Evolutionary conservation across 1,140 invertebrate species (phyloP).

Genomic region (Lepeophtheirus salmonis): DNA sequence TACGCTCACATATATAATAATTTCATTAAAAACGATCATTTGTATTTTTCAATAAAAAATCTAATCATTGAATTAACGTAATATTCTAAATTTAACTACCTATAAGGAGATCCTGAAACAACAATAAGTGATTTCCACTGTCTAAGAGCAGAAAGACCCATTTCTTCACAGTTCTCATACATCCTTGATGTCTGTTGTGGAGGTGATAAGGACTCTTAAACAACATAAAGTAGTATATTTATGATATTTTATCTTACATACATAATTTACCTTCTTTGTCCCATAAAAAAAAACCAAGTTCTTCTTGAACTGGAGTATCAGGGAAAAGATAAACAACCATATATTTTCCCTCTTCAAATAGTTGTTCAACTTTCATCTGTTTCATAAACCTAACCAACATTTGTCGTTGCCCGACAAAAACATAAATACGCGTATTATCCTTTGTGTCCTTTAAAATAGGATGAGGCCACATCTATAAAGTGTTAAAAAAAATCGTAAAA

Average conservation of each 20-base stretch:
- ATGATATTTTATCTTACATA: neutral
- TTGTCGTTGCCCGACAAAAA: conserved; percentile 11
- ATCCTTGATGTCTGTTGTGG: neutral
- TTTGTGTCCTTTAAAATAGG: conserved; percentile 13
- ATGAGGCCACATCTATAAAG: conserved; percentile 7
- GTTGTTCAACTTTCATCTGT: conserved; percentile 13
- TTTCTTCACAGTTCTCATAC: conserved; percentile 5
- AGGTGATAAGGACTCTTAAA: neutral
- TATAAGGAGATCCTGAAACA: conserved; percentile 17
- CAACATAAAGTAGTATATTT: neutral
- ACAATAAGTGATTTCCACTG: conserved; percentile 15
- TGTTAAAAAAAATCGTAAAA: neutral
- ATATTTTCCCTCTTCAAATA: conserved; percentile 15
- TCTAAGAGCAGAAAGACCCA: neutral
- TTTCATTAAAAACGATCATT: too few relatives aligned
- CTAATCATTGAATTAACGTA: too few relatives aligned
- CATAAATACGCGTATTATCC: conserved; percentile 13
- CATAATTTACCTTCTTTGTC: conserved; percentile 7
- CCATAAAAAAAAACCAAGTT: conserved; percentile 6
- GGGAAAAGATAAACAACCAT: conserved; percentile 14
- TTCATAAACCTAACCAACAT: conserved; percentile 13
- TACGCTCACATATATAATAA: too few relatives aligned
- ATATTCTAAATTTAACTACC: too few relatives aligned
- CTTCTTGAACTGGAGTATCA: conserved; percentile 3
- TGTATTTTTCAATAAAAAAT: too few relatives aligned